Percentiles rank a stretch among this genome's conserved stretches.
Conservation (phyloP, 1,140 invertebrate genomes). For the Diploscapter pachys region DNA sequence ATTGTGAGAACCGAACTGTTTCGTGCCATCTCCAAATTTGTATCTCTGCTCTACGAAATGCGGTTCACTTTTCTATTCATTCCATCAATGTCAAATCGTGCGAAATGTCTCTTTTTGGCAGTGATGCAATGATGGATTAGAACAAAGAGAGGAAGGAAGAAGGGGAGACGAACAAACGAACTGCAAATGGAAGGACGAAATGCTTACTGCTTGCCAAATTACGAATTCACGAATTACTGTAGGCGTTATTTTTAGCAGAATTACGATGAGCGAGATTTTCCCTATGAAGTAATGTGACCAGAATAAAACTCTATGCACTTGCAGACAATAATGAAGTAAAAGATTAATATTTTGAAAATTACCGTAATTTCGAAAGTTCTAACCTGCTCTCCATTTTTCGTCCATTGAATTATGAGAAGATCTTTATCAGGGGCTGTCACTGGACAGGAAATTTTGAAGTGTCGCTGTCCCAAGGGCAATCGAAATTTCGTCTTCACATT, state of each 20-base stretch:
- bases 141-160: too few species aligned
- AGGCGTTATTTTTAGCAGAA: not conserved
- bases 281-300: not conserved
- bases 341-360: not conserved
- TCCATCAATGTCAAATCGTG: too few species aligned
- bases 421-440: slow-evolving; percentile 20
- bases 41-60: too few species aligned
- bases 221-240: slow-evolving; percentile 5
- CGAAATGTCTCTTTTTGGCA: too few species aligned
- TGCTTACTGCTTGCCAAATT: slow-evolving; percentile 9
- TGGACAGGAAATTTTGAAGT: slow-evolving; percentile 30
- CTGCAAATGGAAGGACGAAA: not conserved
- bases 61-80: too few species aligned
- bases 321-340: not conserved
- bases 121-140: too few species aligned
- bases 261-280: not conserved
- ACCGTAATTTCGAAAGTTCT: not conserved
- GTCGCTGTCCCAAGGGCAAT: slow-evolving; percentile 20
- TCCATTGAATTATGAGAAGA: slow-evolving; percentile 28
- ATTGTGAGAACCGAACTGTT: too few species aligned
- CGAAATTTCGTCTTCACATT: slow-evolving; percentile 29
- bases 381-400: slow-evolving; percentile 35
- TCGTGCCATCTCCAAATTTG: too few species aligned
- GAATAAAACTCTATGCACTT: not conserved
- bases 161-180: too few species aligned